Conservation (phyloP, 2,797 vertebrate genomes). For the Clarias fuscus region DNA sequence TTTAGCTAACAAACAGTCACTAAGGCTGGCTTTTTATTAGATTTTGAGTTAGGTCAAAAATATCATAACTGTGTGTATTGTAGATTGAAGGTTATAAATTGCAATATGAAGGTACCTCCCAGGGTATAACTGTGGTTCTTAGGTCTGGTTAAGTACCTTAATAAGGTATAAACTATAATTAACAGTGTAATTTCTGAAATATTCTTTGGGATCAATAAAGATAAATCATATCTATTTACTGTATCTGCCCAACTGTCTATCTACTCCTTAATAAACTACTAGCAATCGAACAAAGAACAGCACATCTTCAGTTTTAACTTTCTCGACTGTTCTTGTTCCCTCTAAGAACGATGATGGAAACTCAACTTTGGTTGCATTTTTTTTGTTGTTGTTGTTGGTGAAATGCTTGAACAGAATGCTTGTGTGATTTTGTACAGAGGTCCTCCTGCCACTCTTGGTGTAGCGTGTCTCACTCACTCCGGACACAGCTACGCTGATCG, state of each 20-base stretch:
- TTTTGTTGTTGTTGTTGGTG: neutral
- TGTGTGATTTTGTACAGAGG: constrained; percentile 69
- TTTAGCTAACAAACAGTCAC: neutral
- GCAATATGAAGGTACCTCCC: neutral
- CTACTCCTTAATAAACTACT: too few relatives aligned
- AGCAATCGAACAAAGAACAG: neutral
- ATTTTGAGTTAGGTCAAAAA: neutral
- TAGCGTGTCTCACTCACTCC: constrained; percentile 81
- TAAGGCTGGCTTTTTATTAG: neutral
- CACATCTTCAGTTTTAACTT: neutral
- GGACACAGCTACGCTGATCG: constrained; percentile 96
- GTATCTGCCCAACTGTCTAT: too few relatives aligned
- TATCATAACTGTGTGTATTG: neutral
- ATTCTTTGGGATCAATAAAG: neutral
- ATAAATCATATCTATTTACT: too few relatives aligned
- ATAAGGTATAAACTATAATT: neutral
- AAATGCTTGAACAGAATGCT: constrained; percentile 32
- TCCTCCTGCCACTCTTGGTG: constrained; percentile 78
- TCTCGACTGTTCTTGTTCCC: neutral
- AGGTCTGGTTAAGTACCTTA: neutral
- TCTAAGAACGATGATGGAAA: neutral
- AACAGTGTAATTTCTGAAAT: neutral
- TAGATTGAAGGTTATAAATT: neutral
- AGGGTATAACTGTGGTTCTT: neutral
- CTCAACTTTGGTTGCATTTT: neutral